Base-by-base conservation (phyloP, 2,888 invertebrate genomes). In the Rhyacophila evoluta region DNA sequence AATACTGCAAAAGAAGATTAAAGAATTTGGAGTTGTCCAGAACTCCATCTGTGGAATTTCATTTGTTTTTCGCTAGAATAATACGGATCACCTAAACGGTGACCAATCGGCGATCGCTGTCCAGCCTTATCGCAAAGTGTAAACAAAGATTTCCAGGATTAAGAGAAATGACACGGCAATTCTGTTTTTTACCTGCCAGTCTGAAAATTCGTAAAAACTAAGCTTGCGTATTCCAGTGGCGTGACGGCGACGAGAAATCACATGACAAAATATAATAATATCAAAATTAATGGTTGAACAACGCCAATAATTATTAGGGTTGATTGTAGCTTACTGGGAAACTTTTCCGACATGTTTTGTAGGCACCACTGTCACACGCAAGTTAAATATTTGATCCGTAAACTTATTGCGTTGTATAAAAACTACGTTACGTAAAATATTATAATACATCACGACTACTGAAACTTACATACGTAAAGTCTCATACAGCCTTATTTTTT, bases 91-190 rank as follows among this genome's bases (percentile, higher is more conserved):
- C 55, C 19, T 19, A 33, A 15, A 55, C 55, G 19, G 10, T 55
- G 55, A 55, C 55, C 55, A 55, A 55, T 25, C 55, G 25, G 6
- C 25, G 19, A 25, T 5, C 39, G 12, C 39, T 12, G 39, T 39
- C 55, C 15, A 6, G 55, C 55, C 6, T 55, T 55, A 55, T 55
- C 55, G 55, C 55, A 55, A 55, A 55, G 19, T 55, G 55, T 55
- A 55, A 55, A 55, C 55, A 55, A 55, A 55, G 55, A 55, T 55
- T n/a, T 55, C 55, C 55, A 19, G 55, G 55, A 55, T 55, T 55
- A 55, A 55, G 55, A 55, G 55, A 55, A 55, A 25, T 55, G 29
- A 33, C 29, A 33, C 29, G 29, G 29, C 29, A 6, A 6, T 55
- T 19, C 15, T 55, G 19, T 19, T 19, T 19, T 55, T 55, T 55